Evolutionary conservation across 2,113 vertebrate genomes (phyloP).

Genomic region (Ailurus styani): DNA sequence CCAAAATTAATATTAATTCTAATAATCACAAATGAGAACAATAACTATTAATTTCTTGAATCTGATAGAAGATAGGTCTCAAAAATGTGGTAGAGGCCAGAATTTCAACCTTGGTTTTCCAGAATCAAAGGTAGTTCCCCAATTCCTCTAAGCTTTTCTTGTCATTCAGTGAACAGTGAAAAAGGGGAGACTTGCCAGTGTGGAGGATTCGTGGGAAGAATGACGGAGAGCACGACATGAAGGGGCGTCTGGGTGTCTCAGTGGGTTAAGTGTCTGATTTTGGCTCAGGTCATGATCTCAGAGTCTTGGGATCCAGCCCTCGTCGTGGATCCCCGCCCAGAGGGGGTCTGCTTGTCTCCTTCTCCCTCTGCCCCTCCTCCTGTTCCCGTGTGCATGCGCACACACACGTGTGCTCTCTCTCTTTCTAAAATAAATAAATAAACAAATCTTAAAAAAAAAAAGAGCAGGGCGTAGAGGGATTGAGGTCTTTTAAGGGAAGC

Average conservation of each 20-base stretch:
- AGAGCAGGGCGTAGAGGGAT: not conserved
- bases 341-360: not conserved
- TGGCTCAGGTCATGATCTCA: not conserved
- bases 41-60: not conserved
- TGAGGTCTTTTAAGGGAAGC: not conserved
- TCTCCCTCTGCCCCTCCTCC: not conserved
- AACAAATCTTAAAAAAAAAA: not conserved
- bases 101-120: not conserved
- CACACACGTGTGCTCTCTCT: not conserved
- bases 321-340: not conserved
- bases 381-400: not conserved
- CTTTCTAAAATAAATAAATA: not conserved
- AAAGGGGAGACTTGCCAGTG: not conserved
- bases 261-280: not conserved
- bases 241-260: not conserved
- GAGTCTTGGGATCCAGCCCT: not conserved
- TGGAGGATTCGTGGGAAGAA: accelerated
- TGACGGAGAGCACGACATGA: accelerated
- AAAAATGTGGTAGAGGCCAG: not conserved
- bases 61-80: not conserved
- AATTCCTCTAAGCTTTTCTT: not conserved
- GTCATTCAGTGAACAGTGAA: not conserved
- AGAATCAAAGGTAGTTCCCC: not conserved
- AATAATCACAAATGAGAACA: not conserved
- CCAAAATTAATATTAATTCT: not conserved